These are phyloP conservation scores for Leptothorax acervorum DNA, from an alignment of 2,888 invertebrate genomes.

Conservation along the genomic window DNA sequence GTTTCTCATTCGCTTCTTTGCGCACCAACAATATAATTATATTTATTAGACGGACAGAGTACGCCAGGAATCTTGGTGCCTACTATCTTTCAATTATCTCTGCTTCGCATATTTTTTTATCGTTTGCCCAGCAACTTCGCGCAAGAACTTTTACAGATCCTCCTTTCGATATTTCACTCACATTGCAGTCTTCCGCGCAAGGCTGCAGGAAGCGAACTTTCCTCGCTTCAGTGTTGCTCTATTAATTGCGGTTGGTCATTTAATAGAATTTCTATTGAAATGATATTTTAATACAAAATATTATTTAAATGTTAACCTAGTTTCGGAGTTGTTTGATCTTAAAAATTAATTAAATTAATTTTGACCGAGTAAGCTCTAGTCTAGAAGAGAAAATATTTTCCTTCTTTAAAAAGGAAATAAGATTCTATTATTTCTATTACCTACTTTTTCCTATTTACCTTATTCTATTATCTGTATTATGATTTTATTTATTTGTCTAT, in stretches of 20 bases:
- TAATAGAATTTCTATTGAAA: background rate
- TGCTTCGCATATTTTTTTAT: conserved; percentile 14
- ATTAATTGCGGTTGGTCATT: background rate
- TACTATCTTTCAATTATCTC: conserved; percentile 44
- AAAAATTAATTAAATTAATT: background rate
- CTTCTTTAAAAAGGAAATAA: background rate
- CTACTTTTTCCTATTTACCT: background rate
- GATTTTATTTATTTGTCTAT: background rate
- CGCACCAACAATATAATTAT: conserved; percentile 1
- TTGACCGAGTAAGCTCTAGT: background rate
- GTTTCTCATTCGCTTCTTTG: conserved; percentile 22
- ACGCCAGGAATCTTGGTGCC: background rate
- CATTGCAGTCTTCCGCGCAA: conserved; percentile 9
- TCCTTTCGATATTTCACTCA: conserved; percentile 29
- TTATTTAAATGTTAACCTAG: background rate
- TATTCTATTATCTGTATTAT: background rate
- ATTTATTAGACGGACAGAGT: conserved; percentile 26
- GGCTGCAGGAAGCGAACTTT: conserved; percentile 5
- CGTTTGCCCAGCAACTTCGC: background rate
- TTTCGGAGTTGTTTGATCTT: background rate
- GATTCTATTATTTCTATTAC: background rate
- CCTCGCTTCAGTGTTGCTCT: background rate
- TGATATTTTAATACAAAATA: background rate
- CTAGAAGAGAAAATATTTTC: background rate
- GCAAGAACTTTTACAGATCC: conserved; percentile 25